phyloP scores from a whole-genome alignment of 2,888 invertebrate species.

The Kuschelorhynchus macadamiae region DNA sequence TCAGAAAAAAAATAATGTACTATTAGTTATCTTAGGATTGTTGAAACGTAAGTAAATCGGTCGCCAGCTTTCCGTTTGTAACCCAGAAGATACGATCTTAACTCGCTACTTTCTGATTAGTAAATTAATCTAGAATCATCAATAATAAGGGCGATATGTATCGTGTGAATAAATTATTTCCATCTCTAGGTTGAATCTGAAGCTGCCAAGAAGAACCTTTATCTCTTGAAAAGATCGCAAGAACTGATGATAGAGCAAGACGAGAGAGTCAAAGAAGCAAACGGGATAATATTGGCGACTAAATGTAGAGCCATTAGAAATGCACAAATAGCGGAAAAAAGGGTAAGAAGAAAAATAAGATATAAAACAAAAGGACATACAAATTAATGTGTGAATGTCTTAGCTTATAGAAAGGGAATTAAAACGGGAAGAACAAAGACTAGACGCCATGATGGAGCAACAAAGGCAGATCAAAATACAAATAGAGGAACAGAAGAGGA shows the following conservation, averaged over 20 bases:
- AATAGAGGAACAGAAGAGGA: slow-evolving; percentile 71
- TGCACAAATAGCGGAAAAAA: slow-evolving; percentile 82
- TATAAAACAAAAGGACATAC: not conserved
- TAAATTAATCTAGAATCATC: no score
- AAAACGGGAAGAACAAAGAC: slow-evolving; percentile 72
- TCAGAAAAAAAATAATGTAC: no score
- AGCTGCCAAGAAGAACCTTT: slow-evolving; percentile 68
- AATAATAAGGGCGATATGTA: no score
- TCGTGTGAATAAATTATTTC: no score
- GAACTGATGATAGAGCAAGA: slow-evolving; percentile 73
- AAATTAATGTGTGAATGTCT: not conserved
- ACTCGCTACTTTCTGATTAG: no score
- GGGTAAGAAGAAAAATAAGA: slow-evolving; percentile 53
- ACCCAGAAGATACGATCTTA: no score
- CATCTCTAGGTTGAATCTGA: slow-evolving; percentile 67
- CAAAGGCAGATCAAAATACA: slow-evolving; percentile 73
- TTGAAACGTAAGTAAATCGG: no score
- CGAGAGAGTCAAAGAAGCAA: slow-evolving; percentile 80
- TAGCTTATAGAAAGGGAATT: slow-evolving; percentile 73
- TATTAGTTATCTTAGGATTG: no score
- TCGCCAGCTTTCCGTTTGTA: no score
- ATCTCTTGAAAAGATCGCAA: slow-evolving; percentile 71
- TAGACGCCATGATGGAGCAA: slow-evolving; percentile 81
- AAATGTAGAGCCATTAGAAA: slow-evolving; percentile 89
- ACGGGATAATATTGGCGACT: slow-evolving; percentile 84